Evolutionary conservation across 2,113 vertebrate genomes (phyloP), one percentile per base, ranked within the genome.

Genomic region (Puffinus mauretanicus): DNA sequence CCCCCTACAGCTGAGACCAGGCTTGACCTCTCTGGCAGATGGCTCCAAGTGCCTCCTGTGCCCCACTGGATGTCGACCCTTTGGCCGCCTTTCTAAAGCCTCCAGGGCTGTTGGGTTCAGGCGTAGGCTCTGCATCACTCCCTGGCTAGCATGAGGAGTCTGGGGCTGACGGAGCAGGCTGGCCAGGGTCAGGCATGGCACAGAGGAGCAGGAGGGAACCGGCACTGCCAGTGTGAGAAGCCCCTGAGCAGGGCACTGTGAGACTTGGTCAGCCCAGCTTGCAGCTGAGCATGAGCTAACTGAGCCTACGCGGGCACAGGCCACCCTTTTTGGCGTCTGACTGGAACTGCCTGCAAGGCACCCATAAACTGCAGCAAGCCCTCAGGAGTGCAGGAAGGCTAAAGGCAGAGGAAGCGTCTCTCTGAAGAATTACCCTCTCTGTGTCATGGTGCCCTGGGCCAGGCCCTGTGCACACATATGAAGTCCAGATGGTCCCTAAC

Each of bases 241-340:
- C 29, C 25, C 24, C 11, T 40, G 70, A 29, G 32, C 47, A 32
- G 77, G 47, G 42, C 36, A 7, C 7, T 38, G 46, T 22, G 65
- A 78, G 84, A 60, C 12, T 10, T 30, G 52, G 26, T 38, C 22
- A 29, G 60, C 60, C 26, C 16, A 29, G 30, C 30, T 20, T 27
- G 65, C 30, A 29, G 46, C 60, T 16, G 52, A 55, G 60, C 17
- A 2, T 32, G 60, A 60, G 46, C 25, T 32, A 9, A 24, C 25
- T 0, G 9, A 61, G n/a, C 40, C 25, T n/a, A 1, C 9, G 14
- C 0, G 2, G 42, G 32, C 38, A 22, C 32, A 61, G 64, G 64
- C 21, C 11, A 10, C 47, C 27, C 55, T 70, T 62, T 62, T 36
- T 24, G 7, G 19, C 38, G 32, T 75, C 38, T 75, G 26, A 16